These are phyloP conservation scores for Nemoura dubitans DNA, from an alignment of 2,888 invertebrate genomes.

Conservation along the genomic window DNA sequence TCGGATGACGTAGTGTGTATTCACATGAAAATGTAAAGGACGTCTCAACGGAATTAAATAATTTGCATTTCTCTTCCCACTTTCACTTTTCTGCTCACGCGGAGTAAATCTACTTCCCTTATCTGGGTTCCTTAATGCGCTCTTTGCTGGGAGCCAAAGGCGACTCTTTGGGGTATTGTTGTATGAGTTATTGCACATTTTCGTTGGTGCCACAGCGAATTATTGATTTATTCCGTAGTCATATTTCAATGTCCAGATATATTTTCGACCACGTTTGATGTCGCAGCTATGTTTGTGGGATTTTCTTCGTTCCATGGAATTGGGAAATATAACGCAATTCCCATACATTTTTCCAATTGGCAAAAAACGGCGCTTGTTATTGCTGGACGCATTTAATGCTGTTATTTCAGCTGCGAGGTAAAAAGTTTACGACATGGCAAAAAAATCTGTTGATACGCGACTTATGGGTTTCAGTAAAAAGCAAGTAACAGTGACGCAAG, in stretches of 20 bases:
- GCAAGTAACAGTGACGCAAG: neutral
- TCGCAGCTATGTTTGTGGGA: neutral
- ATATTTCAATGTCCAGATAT: constrained; percentile 1
- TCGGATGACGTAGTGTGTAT: neutral
- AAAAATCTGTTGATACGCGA: neutral
- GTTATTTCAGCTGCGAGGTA: neutral
- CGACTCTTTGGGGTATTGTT: constrained; percentile 7
- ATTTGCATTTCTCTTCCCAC: constrained; percentile 21
- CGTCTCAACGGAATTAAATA: constrained; percentile 38
- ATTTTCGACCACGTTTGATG: neutral
- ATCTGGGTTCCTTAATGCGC: constrained; percentile 8
- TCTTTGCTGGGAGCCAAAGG: neutral
- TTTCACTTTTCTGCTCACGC: constrained; percentile 16
- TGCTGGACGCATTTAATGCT: neutral
- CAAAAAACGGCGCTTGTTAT: neutral
- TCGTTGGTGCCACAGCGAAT: neutral
- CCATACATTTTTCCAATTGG: neutral
- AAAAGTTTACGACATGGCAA: neutral
- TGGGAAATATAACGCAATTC: neutral
- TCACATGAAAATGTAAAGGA: neutral
- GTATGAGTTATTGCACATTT: constrained; percentile 16
- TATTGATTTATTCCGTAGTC: neutral
- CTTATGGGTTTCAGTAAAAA: neutral
- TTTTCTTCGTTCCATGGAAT: neutral
- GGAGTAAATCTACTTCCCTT: constrained; percentile 22